Conservation (phyloP, 35 echinoderm and acorn worm genomes). For the Hemicentrotus pulcherrimus region DNA sequence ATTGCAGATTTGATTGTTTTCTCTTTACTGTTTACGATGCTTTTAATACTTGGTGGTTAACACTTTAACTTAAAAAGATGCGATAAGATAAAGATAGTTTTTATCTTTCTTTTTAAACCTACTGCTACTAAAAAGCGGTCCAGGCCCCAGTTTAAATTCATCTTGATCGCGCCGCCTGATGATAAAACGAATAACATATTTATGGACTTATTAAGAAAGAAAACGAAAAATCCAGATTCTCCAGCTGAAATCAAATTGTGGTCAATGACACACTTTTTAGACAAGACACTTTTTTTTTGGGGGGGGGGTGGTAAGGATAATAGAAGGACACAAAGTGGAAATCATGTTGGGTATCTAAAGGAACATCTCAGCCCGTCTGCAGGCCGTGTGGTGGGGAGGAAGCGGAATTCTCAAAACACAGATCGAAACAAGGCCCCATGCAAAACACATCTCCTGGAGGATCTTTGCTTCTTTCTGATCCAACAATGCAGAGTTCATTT, state of each 20-base stretch:
- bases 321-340: neutral
- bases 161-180: neutral
- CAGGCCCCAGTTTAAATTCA: neutral
- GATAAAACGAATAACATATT: too few relatives aligned
- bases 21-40: too few relatives aligned
- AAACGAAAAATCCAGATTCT: neutral
- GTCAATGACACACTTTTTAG: neutral
- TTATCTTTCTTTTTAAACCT: neutral
- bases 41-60: too few relatives aligned
- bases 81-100: too few relatives aligned
- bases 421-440: neutral
- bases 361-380: neutral
- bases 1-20: too few relatives aligned
- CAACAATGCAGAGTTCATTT: neutral
- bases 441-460: neutral
- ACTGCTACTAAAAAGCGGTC: neutral
- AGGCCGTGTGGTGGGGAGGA: neutral
- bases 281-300: neutral
- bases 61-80: too few relatives aligned
- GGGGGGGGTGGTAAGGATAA: neutral
- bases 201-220: too few relatives aligned
- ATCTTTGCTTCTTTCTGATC: neutral
- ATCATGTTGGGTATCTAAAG: neutral
- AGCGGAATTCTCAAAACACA: constrained; percentile 10
- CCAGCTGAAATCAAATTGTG: neutral